Evolutionary conservation across 1,140 invertebrate species (phyloP).

Genomic region (Drosophila triauraria): DNA sequence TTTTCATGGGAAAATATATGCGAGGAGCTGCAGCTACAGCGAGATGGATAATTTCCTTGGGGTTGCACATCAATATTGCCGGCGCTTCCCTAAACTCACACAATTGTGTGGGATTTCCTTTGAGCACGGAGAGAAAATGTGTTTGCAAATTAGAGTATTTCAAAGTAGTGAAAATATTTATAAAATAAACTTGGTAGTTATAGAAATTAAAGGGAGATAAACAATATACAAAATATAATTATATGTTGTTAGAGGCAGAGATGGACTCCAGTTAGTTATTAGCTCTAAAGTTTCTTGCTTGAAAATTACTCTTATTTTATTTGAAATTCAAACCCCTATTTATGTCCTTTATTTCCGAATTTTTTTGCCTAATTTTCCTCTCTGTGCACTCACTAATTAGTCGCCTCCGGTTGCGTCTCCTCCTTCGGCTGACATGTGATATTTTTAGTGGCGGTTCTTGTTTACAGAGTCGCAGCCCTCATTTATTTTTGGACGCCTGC

Average conservation of each 20-base stretch:
- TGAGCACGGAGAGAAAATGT: not conserved
- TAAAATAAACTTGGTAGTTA: too few species aligned
- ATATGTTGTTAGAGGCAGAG: not conserved
- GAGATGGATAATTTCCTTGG: constrained; percentile 20
- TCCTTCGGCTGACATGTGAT: constrained; percentile 65
- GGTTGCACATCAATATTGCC: constrained; percentile 28
- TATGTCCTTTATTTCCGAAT: not conserved
- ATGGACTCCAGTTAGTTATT: too few species aligned
- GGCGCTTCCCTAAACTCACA: constrained; percentile 5
- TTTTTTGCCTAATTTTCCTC: not conserved
- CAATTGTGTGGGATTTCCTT: constrained; percentile 11
- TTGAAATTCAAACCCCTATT: too few species aligned
- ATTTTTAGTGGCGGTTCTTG: constrained; percentile 70
- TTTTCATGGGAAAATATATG: constrained; percentile 48
- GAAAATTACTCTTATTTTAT: not conserved
- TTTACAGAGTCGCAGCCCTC: constrained; percentile 53
- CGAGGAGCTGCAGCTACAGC: not conserved
- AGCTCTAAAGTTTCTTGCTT: not conserved
- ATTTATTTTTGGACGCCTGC: constrained; percentile 66
- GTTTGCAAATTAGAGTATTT: too few species aligned
- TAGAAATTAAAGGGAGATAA: not conserved
- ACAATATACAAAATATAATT: too few species aligned
- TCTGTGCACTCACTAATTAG: constrained; percentile 58
- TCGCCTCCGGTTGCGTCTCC: constrained; percentile 35
- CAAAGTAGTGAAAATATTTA: too few species aligned